Conservation (phyloP, 2,113 vertebrate genomes). For the Sorex araneus region DNA sequence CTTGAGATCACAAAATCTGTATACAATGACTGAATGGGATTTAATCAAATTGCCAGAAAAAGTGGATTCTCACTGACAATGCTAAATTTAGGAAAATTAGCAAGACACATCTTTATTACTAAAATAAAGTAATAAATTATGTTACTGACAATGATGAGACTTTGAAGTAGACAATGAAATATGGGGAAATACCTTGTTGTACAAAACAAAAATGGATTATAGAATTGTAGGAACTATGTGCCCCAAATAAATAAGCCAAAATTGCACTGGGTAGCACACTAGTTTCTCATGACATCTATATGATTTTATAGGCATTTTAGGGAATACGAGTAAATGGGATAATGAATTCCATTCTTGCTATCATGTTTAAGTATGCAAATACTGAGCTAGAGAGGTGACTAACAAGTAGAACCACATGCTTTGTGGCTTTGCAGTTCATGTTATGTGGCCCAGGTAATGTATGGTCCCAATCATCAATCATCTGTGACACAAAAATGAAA, state of each 20-base stretch:
- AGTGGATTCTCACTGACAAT: background rate
- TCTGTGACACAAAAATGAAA: no score
- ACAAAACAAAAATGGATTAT: slow-evolving; percentile 3
- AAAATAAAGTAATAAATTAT: slow-evolving; percentile 43
- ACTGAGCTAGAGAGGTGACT: background rate
- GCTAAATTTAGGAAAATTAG: background rate
- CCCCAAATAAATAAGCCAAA: background rate
- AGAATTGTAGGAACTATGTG: background rate
- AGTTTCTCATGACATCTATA: background rate
- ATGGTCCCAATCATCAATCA: no score
- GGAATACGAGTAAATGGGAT: background rate
- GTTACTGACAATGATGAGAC: background rate
- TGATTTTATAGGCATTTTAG: slow-evolving; percentile 4
- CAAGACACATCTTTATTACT: background rate
- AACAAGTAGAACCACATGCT: background rate
- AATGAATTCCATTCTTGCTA: no score
- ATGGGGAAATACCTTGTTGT: background rate
- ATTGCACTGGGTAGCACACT: background rate
- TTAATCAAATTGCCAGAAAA: slow-evolving; percentile 24
- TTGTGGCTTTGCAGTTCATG: no score
- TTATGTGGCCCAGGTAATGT: no score
- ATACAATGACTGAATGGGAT: slow-evolving; percentile 4
- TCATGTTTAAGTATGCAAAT: background rate
- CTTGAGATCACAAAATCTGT: background rate
- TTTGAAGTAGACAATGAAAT: background rate